Base-by-base conservation (phyloP, 2,888 invertebrate species). In the Calephelis perditalis region DNA sequence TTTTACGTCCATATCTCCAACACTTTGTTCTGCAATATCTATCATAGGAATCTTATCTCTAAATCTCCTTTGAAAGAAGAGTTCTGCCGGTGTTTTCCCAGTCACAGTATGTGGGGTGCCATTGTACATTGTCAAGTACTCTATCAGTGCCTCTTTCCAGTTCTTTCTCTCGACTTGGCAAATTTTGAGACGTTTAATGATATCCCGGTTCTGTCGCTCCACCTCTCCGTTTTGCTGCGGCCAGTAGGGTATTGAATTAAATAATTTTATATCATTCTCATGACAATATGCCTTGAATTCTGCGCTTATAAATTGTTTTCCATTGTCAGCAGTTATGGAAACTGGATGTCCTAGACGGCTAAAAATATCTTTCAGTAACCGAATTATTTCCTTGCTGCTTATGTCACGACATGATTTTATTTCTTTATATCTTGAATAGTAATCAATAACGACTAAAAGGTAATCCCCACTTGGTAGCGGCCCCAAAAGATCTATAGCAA, bases 171-270 rank as follows among this genome's bases (percentile, higher is more conserved):
- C 37, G 3, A 37, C 8, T 5, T 61, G 52, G 35, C 67, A 59
- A 7, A 73, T 71, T 47, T 64, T 65, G 1, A 72, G 52, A 0
- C 71, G 55, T 57, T 74, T 72, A 0, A 71, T 0, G 1, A 72
- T 72, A 45, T 70, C 67, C 6, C 71, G 5, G 8, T 73, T 72
- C 61, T 72, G 71, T 0, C 71, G 15, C 36, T 74, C 71, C 0
- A 74, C 71, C 49, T 71, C 71, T 0, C 73, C 72, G 43, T 71
- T 71, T 44, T 57, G 52, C 59, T 70, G 73, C 0, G 73, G 71
- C 67, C 68, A 70, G 15, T 72, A 73, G 0, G 71, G 71, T 0
- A 69, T 54, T 43, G 71, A 61, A 57, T 67, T 62, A 43, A 35
- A 66, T 6, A 71, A 7, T 8, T 10, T 62, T 7, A 71, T 69